These are phyloP conservation scores for Cyanoderma ruficeps DNA, from an alignment of 2,113 vertebrate genomes.

Conservation along the genomic window DNA sequence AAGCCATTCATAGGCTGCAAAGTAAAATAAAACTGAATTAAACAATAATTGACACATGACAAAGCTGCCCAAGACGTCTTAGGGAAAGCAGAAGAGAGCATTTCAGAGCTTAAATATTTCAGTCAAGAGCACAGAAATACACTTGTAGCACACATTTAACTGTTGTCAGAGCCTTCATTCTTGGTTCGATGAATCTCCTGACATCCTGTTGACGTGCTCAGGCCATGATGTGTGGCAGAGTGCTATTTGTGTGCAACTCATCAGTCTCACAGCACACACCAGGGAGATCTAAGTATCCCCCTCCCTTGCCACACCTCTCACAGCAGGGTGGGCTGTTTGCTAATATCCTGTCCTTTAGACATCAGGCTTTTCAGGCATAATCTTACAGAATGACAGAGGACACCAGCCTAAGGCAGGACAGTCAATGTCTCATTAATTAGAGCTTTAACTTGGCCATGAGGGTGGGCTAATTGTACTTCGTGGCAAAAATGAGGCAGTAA, in stretches of 20 bases:
- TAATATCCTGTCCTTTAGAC: neutral
- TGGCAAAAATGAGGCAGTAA: neutral
- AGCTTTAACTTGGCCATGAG: neutral
- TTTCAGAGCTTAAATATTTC: neutral
- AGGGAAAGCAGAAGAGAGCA: neutral
- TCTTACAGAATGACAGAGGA: neutral
- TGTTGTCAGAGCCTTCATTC: constrained; percentile 18
- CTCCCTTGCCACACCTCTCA: neutral
- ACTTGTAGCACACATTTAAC: neutral
- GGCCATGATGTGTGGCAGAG: neutral
- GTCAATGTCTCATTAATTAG: neutral
- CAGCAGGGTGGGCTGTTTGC: neutral
- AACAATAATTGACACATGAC: neutral
- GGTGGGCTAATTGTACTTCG: neutral
- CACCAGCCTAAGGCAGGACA: neutral
- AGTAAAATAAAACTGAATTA: neutral
- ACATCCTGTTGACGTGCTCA: neutral
- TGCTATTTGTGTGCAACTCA: neutral
- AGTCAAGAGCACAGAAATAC: neutral
- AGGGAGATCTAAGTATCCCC: neutral
- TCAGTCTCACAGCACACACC: neutral
- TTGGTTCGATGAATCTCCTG: neutral
- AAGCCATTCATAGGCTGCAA: neutral
- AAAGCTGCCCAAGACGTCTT: neutral
- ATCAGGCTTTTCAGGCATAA: neutral